Conservation (phyloP, 2,797 vertebrate genomes). For the Luscinia megarhynchos region DNA sequence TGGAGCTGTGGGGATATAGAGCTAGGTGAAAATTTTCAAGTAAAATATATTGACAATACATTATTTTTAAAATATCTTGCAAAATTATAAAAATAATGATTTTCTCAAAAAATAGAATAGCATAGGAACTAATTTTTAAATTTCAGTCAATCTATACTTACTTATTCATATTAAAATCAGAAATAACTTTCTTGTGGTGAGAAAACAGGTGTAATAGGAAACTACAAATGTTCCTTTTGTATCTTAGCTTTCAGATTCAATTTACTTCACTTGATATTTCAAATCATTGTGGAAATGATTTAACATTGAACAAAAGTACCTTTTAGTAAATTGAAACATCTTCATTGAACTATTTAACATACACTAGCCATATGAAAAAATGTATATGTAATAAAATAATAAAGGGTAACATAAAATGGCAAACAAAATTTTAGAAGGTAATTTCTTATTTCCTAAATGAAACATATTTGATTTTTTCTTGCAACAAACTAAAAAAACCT, state of each 20-base stretch:
- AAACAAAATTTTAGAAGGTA: not conserved
- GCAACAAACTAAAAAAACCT: not conserved
- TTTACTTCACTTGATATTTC: not conserved
- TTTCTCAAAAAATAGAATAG: not conserved
- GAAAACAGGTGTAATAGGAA: not conserved
- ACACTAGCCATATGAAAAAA: not conserved
- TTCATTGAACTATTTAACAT: not conserved
- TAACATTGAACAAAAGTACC: not conserved
- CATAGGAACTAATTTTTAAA: not conserved
- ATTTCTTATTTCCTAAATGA: not conserved
- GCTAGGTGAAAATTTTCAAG: not conserved
- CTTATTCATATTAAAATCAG: not conserved
- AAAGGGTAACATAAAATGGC: not conserved
- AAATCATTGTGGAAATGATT: not conserved
- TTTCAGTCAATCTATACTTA: not conserved
- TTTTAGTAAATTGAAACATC: not conserved
- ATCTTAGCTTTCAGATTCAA: not conserved
- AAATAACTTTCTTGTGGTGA: not conserved
- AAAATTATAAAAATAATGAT: not conserved
- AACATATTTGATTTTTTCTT: not conserved
- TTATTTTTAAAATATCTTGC: not conserved
- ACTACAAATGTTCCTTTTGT: not conserved
- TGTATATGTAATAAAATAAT: not conserved
- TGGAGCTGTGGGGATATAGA: not conserved
- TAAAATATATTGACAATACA: not conserved